phyloP scores from a whole-genome alignment of 2,888 invertebrate genomes.

The Cerceris ruficornis region DNA sequence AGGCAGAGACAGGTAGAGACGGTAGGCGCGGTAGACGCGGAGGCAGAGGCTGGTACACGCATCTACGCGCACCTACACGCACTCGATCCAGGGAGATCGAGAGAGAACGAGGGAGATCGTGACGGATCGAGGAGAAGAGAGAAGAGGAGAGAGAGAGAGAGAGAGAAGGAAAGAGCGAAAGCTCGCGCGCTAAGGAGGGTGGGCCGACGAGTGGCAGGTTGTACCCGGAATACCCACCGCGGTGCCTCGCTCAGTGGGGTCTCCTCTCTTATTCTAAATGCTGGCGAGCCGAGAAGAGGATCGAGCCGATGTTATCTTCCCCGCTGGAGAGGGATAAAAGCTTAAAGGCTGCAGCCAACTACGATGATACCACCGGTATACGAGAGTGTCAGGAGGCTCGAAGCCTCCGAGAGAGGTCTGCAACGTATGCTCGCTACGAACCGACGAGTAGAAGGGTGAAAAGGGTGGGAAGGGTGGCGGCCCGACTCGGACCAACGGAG shows the following conservation, averaged over 20 bases:
- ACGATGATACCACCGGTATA: constrained; percentile 77
- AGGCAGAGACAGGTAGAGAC: constrained; percentile 14
- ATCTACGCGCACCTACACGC: background rate
- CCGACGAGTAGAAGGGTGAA: constrained; percentile 35
- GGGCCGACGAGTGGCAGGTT: constrained; percentile 81
- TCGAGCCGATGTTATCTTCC: constrained; percentile 76
- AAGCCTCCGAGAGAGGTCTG: constrained; percentile 64
- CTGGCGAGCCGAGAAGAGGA: constrained; percentile 63
- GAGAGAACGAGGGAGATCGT: constrained; percentile 1
- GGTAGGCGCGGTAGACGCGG: background rate
- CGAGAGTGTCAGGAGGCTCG: constrained; percentile 76
- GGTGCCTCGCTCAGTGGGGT: constrained; percentile 78
- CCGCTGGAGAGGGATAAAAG: constrained; percentile 77
- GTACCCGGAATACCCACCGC: constrained; percentile 80
- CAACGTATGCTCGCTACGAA: constrained; percentile 56
- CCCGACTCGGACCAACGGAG: constrained; percentile 23
- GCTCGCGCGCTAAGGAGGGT: constrained; percentile 73
- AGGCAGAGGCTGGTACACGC: background rate
- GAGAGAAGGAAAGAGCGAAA: constrained; percentile 8
- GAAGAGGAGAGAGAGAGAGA: background rate
- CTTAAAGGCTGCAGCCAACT: constrained; percentile 75
- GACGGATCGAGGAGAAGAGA: background rate
- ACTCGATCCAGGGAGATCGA: background rate
- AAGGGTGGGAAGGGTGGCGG: constrained; percentile 8
- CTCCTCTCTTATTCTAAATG: constrained; percentile 74